Evolutionary conservation across 2,888 invertebrate genomes (phyloP).

Genomic region (Drosophila kuntzei): DNA sequence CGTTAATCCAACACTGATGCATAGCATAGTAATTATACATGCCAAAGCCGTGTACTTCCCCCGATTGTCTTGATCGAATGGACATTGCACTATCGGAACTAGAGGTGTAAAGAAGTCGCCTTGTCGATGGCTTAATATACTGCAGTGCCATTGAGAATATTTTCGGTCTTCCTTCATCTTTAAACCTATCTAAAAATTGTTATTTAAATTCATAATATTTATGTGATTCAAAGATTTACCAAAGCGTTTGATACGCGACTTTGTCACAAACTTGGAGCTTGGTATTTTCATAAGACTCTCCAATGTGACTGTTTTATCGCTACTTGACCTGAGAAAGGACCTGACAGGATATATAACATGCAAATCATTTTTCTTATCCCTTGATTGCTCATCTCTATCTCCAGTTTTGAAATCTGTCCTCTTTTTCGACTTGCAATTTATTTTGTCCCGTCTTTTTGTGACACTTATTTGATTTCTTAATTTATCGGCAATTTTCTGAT

Average conservation of each 20-base stretch:
- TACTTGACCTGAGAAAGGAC: neutral
- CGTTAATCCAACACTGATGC: constrained; percentile 23
- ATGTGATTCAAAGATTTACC: neutral
- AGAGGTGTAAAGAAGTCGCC: neutral
- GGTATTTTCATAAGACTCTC: neutral
- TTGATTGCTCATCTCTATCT: neutral
- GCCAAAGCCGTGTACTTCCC: neutral
- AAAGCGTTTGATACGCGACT: neutral
- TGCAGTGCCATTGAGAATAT: neutral
- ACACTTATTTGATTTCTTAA: neutral
- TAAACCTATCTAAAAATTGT: constrained; percentile 13
- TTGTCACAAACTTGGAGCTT: neutral
- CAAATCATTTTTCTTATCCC: too few species aligned
- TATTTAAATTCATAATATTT: neutral
- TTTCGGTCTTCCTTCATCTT: neutral
- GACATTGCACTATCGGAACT: neutral
- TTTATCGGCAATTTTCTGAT: neutral
- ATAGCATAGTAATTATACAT: neutral
- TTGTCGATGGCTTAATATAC: neutral
- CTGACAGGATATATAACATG: neutral
- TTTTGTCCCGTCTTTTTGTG: neutral
- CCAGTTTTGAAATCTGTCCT: neutral
- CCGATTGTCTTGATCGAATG: too few species aligned
- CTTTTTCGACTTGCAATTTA: neutral
- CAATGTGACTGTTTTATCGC: neutral